A percentile compares a stretch with the other conserved stretches of the same genome.
phyloP scores from a whole-genome alignment of 2,888 invertebrate genomes.

The Ferdinandea cuprea region DNA sequence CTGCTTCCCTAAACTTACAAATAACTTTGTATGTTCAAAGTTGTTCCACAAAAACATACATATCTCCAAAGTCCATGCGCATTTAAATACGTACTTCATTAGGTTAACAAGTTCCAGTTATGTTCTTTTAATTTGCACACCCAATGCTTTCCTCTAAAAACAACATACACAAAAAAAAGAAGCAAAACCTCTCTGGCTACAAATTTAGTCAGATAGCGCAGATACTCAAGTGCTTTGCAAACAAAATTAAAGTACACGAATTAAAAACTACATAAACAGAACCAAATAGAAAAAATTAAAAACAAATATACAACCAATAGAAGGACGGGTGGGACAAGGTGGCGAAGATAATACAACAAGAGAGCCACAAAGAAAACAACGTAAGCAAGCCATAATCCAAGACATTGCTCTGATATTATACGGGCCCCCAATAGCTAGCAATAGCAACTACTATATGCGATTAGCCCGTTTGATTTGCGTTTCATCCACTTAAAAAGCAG shows the following conservation, averaged over 20 bases:
- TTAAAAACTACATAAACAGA: conserved; percentile 43
- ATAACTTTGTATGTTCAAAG: no score
- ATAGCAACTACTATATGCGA: no score
- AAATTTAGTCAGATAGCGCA: conserved; percentile 27
- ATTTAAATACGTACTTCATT: no score
- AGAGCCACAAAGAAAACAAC: not conserved
- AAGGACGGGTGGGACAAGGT: not conserved
- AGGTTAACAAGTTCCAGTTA: conserved; percentile 4
- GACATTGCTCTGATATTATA: conserved; percentile 10
- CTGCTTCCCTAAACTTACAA: no score
- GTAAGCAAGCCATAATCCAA: conserved; percentile 51
- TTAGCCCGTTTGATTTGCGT: conserved; percentile 51
- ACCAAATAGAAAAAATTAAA: conserved; percentile 1
- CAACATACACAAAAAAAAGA: not conserved
- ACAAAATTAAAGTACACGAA: conserved; percentile 40
- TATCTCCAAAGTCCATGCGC: no score
- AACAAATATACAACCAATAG: not conserved
- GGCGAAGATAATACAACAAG: not conserved
- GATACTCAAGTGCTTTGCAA: conserved; percentile 46
- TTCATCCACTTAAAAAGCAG: conserved; percentile 47
- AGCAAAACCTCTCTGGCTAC: conserved; percentile 5
- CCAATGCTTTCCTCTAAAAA: not conserved
- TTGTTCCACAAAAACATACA: no score
- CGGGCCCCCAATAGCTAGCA: no score
- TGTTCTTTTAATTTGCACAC: conserved; percentile 10